Evolutionary conservation across 1,140 invertebrate species (phyloP).

Genomic region (Condylostylus longicornis): DNA sequence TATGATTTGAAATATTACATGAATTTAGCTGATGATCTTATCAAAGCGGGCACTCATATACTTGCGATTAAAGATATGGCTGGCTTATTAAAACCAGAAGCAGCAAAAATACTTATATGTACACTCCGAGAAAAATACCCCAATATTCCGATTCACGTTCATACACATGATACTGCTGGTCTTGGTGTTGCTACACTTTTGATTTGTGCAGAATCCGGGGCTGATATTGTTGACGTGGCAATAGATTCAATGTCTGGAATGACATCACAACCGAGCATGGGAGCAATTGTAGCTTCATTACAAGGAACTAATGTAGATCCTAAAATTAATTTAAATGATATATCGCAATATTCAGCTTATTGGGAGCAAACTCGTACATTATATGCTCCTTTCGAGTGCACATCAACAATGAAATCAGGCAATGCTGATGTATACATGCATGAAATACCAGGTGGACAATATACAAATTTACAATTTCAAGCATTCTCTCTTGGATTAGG

Average conservation of each 20-base stretch:
- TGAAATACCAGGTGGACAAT: slow-evolving; percentile 98
- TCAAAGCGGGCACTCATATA: slow-evolving; percentile 94
- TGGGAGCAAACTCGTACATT: slow-evolving; percentile 96
- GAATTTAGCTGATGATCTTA: slow-evolving; percentile 81
- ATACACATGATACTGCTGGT: slow-evolving; percentile 96
- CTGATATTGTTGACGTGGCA: slow-evolving; percentile 95
- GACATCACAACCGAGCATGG: slow-evolving; percentile 97
- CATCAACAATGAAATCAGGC: slow-evolving; percentile 96
- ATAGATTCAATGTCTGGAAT: slow-evolving; percentile 99
- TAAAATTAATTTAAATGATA: slow-evolving; percentile 55
- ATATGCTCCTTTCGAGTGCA: slow-evolving; percentile 97
- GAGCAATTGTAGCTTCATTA: slow-evolving; percentile 79
- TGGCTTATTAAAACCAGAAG: slow-evolving; percentile 85
- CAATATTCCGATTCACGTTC: slow-evolving; percentile 92
- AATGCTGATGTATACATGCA: slow-evolving; percentile 98
- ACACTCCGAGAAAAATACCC: slow-evolving; percentile 86
- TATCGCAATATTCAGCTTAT: slow-evolving; percentile 92
- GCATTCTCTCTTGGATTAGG: slow-evolving; percentile 95
- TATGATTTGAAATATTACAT: slow-evolving; percentile 95
- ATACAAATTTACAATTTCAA: slow-evolving; percentile 98
- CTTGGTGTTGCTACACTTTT: slow-evolving; percentile 92
- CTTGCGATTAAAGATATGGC: slow-evolving; percentile 99
- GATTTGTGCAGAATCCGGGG: slow-evolving; percentile 83
- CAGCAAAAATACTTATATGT: slow-evolving; percentile 71
- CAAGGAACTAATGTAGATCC: slow-evolving; percentile 44